Conservation (phyloP, 2,113 vertebrate species). For the Tragelaphus imberbis region DNA sequence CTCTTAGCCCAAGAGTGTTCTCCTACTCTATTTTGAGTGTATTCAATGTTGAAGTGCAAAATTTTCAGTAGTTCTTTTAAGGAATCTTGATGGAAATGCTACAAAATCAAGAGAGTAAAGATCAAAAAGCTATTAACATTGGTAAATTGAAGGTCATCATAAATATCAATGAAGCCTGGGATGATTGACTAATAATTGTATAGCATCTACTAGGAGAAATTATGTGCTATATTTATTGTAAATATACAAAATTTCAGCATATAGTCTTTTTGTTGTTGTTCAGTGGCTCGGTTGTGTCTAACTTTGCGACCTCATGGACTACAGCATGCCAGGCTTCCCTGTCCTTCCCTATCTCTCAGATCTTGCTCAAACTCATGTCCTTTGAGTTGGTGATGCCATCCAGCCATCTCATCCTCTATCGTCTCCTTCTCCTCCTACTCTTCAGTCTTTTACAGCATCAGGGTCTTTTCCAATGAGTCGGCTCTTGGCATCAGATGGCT, state of each 20-base stretch:
- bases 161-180: background rate
- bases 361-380: background rate
- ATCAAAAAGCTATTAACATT: background rate
- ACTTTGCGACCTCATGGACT: background rate
- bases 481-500: background rate
- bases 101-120: background rate
- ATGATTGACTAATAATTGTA: background rate
- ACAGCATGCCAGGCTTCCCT: background rate
- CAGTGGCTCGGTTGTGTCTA: background rate
- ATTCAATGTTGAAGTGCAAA: background rate
- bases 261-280: background rate
- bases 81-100: background rate
- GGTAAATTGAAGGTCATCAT: background rate
- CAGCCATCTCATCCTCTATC: background rate
- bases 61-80: background rate
- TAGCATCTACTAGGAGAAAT: background rate
- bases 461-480: background rate
- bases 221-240: background rate
- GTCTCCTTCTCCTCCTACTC: background rate
- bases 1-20: background rate
- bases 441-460: background rate
- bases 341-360: background rate
- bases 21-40: background rate
- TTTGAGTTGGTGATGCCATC: background rate
- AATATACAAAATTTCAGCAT: background rate